A percentile compares a stretch with the other conserved stretches of the same genome.
phyloP scores from a whole-genome alignment of 2,797 vertebrate genomes.

The Lagocephalus sceleratus region DNA sequence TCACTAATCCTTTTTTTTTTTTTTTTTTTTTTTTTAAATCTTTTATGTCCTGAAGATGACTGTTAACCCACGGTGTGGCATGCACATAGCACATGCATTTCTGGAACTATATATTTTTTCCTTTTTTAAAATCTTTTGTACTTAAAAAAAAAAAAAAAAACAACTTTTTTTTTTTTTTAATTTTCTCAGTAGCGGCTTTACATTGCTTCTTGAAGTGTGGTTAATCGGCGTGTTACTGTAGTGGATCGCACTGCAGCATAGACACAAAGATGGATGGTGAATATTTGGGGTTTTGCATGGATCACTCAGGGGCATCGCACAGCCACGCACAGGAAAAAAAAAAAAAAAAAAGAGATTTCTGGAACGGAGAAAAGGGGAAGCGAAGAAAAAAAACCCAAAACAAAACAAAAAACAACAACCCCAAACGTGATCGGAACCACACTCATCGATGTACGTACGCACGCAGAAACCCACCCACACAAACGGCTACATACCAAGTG shows the following conservation, averaged over 20 bases:
- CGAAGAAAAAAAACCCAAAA: too few species aligned
- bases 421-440: constrained; percentile 24
- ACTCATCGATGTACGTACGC: constrained; percentile 19
- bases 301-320: constrained; percentile 41
- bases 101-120: constrained; percentile 79
- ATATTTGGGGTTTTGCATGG: constrained; percentile 54
- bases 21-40: constrained; percentile 35
- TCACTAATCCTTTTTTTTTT: constrained; percentile 75
- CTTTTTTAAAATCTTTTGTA: constrained; percentile 65
- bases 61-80: constrained; percentile 83
- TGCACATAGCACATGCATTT: constrained; percentile 88
- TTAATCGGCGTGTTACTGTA: constrained; percentile 72
- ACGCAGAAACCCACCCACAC: constrained; percentile 29
- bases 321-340: constrained; percentile 9
- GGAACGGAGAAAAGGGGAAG: constrained; percentile 10
- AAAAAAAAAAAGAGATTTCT: constrained; percentile 31
- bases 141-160: constrained; percentile 64
- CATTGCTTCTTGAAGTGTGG: constrained; percentile 77
- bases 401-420: constrained; percentile 39
- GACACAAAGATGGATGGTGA: constrained; percentile 66
- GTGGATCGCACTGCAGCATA: constrained; percentile 72
- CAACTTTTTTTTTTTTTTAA: constrained; percentile 56
- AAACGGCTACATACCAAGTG: constrained; percentile 65
- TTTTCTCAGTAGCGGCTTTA: constrained; percentile 74
- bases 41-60: constrained; percentile 83